These are phyloP conservation scores for Branchinecta lindahli DNA, from an alignment of 1,140 invertebrate genomes.

Conservation along the genomic window DNA sequence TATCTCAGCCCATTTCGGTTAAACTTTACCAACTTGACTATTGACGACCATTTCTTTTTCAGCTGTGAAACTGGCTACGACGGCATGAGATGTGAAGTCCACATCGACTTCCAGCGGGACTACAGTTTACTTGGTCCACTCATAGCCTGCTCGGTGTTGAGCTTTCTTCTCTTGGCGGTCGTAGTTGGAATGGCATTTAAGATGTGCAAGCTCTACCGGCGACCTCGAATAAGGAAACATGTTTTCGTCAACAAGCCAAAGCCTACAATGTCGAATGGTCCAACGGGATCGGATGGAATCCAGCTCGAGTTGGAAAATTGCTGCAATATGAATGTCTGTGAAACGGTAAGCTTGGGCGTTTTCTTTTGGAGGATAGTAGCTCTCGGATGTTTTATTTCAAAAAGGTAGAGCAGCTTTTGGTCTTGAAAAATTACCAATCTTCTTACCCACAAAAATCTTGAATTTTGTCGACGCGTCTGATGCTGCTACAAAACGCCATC, in stretches of 20 bases:
- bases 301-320: background rate
- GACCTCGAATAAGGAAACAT: background rate
- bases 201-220: background rate
- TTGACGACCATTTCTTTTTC: background rate
- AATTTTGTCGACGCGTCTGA: too few relatives aligned
- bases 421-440: too few relatives aligned
- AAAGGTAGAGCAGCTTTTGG: too few relatives aligned
- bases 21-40: too few relatives aligned
- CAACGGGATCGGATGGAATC: background rate
- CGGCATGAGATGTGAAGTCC: background rate
- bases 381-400: too few relatives aligned
- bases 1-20: too few relatives aligned
- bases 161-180: background rate
- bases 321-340: constrained; percentile 10
- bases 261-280: background rate
- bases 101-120: background rate
- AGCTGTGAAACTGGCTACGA: background rate
- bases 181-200: background rate
- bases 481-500: too few relatives aligned
- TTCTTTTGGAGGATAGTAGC: background rate
- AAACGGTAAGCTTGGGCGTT: background rate
- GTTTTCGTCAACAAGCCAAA: background rate
- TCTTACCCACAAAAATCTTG: too few relatives aligned
- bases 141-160: background rate
- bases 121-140: background rate